These are phyloP conservation scores for Halotydeus destructor DNA, from an alignment of 1,140 invertebrate genomes.

Conservation along the genomic window DNA sequence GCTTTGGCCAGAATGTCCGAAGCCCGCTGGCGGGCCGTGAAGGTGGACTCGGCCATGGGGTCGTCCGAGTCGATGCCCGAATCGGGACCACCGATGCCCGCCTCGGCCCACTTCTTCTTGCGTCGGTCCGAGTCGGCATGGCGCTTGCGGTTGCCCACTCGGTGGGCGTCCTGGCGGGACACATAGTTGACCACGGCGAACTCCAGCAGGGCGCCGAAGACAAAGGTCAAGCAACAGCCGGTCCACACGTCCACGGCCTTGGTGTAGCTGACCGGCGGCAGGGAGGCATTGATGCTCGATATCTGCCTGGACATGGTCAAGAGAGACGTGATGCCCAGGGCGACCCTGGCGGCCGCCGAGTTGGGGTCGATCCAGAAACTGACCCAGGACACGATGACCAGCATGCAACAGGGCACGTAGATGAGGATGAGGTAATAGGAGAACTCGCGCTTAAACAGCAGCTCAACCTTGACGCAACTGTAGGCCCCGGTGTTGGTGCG, in stretches of 20 bases:
- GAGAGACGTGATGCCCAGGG: constrained; percentile 66
- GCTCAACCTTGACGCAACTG: constrained; percentile 8
- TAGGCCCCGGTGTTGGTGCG: constrained; percentile 3
- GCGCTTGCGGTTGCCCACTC: not conserved
- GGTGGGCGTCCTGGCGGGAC: constrained; percentile 5
- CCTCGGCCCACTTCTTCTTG: no score
- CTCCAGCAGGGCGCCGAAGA: constrained; percentile 23
- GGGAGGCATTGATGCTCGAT: constrained; percentile 63
- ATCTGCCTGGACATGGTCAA: constrained; percentile 75
- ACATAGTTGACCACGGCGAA: constrained; percentile 23
- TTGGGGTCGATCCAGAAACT: constrained; percentile 83
- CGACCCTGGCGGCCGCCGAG: constrained; percentile 65
- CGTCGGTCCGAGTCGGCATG: no score
- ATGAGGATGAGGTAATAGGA: constrained; percentile 12
- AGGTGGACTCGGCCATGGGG: no score
- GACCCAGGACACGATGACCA: constrained; percentile 24
- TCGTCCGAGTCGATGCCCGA: no score
- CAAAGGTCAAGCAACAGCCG: constrained; percentile 22
- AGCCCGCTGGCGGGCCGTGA: no score
- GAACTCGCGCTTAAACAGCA: constrained; percentile 7
- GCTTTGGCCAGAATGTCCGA: no score
- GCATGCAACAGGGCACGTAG: constrained; percentile 13
- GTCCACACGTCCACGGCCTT: constrained; percentile 25
- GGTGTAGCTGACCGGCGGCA: constrained; percentile 40
- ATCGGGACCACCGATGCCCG: no score